These are phyloP conservation scores for Apamea anceps DNA, from an alignment of 2,888 invertebrate species.

Conservation along the genomic window DNA sequence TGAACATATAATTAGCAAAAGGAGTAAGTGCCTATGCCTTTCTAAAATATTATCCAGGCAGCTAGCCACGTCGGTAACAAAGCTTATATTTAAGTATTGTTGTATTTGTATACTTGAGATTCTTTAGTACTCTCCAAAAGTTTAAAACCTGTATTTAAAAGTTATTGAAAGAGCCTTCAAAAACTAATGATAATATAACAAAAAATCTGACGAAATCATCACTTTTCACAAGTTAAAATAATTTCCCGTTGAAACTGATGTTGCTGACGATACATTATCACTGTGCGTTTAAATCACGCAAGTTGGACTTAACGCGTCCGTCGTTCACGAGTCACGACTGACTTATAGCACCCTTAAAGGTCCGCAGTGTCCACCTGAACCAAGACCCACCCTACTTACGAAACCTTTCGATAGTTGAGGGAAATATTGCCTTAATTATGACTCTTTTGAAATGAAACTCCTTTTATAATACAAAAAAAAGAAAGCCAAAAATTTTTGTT, in stretches of 20 bases:
- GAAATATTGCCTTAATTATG: slow-evolving; percentile 19
- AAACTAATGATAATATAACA: no score
- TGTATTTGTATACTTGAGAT: no score
- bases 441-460: background rate
- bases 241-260: background rate
- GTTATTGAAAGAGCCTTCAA: no score
- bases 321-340: slow-evolving; percentile 61
- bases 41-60: background rate
- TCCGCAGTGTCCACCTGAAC: slow-evolving; percentile 17
- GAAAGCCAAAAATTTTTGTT: no score
- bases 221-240: background rate
- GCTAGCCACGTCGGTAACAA: no score
- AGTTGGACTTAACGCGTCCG: slow-evolving; percentile 67
- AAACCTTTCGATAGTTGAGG: slow-evolving; percentile 13
- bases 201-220: no score
- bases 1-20: no score
- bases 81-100: background rate
- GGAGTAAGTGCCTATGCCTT: background rate
- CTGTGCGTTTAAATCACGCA: slow-evolving; percentile 67
- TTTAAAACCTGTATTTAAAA: background rate
- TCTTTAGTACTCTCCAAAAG: background rate
- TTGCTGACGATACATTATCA: slow-evolving; percentile 49
- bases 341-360: slow-evolving; percentile 62
- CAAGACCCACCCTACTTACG: slow-evolving; percentile 40
- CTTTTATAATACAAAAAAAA: no score